Conservation (phyloP, 2,888 invertebrate species). For the Drepana falcataria region DNA sequence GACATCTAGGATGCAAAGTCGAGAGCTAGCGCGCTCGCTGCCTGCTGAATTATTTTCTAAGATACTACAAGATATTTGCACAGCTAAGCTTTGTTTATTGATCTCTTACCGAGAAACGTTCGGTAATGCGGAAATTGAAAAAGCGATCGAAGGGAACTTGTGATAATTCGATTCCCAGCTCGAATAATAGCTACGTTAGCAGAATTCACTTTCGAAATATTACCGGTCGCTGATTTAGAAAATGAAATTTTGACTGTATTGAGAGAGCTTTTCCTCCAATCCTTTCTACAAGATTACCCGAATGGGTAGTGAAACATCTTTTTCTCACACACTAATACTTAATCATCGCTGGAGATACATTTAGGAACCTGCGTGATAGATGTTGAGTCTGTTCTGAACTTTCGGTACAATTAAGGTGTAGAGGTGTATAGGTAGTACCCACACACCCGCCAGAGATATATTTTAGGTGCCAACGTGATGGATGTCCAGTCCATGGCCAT, state of each 20-base stretch:
- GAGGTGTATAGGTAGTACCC: no score
- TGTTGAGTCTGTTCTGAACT: no score
- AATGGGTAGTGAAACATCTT: no score
- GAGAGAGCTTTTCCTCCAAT: no score
- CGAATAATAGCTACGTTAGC: conserved; percentile 31
- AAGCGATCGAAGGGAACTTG: conserved; percentile 18
- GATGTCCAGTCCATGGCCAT: no score
- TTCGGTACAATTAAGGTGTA: no score
- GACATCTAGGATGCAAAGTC: not conserved
- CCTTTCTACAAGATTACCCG: no score
- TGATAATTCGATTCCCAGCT: conserved; percentile 37
- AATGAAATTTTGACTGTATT: not conserved
- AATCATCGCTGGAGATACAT: no score
- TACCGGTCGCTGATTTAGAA: not conserved
- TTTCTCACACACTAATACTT: no score
- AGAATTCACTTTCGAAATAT: conserved; percentile 9
- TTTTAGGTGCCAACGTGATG: no score
- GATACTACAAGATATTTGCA: not conserved
- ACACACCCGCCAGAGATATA: no score
- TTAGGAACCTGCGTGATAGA: no score
- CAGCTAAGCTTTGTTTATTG: conserved; percentile 13
- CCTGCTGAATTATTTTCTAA: not conserved
- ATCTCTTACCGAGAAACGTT: conserved; percentile 9
- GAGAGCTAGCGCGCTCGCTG: not conserved
- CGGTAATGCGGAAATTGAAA: conserved; percentile 38